A percentile compares a stretch with the other conserved stretches of the same genome.
These are phyloP conservation scores for Macrosoma leucophasiata DNA, from an alignment of 2,888 invertebrate genomes.

Conservation along the genomic window DNA sequence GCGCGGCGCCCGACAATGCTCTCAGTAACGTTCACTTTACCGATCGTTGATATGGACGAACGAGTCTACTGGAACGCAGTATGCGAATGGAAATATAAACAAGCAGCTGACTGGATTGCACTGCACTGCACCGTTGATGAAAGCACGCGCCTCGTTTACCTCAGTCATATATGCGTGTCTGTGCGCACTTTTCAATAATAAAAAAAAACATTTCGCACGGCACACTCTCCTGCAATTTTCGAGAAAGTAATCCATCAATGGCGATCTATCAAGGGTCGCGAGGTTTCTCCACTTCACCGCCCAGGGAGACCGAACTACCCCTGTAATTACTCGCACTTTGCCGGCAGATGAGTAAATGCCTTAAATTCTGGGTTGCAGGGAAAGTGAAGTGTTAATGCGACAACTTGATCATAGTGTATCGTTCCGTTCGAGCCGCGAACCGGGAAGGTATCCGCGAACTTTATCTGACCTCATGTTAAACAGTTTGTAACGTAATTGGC, in stretches of 20 bases:
- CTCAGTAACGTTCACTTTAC: slow-evolving; percentile 28
- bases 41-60: slow-evolving; percentile 41
- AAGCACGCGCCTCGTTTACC: slow-evolving; percentile 46
- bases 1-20: too few relatives aligned
- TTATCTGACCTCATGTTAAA: slow-evolving; percentile 40
- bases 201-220: slow-evolving; percentile 57
- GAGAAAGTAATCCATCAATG: slow-evolving; percentile 69
- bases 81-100: slow-evolving; percentile 40
- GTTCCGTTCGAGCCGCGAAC: slow-evolving; percentile 43
- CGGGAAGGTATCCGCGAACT: slow-evolving; percentile 48
- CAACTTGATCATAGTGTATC: slow-evolving; percentile 64
- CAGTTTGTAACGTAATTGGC: slow-evolving; percentile 10
- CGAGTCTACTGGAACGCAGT: slow-evolving; percentile 38
- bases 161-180: slow-evolving; percentile 40
- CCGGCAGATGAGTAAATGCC: slow-evolving; percentile 72
- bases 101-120: slow-evolving; percentile 34
- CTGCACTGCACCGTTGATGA: slow-evolving; percentile 33
- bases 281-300: slow-evolving; percentile 60
- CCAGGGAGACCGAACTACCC: slow-evolving; percentile 39
- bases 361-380: slow-evolving; percentile 67
- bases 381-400: slow-evolving; percentile 72
- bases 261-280: slow-evolving; percentile 56
- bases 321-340: slow-evolving; percentile 61
- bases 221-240: slow-evolving; percentile 69
- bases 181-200: slow-evolving; percentile 45